These are phyloP conservation scores for Ophioninae sp. DNA, from an alignment of 2,888 invertebrate genomes.

Conservation along the genomic window DNA sequence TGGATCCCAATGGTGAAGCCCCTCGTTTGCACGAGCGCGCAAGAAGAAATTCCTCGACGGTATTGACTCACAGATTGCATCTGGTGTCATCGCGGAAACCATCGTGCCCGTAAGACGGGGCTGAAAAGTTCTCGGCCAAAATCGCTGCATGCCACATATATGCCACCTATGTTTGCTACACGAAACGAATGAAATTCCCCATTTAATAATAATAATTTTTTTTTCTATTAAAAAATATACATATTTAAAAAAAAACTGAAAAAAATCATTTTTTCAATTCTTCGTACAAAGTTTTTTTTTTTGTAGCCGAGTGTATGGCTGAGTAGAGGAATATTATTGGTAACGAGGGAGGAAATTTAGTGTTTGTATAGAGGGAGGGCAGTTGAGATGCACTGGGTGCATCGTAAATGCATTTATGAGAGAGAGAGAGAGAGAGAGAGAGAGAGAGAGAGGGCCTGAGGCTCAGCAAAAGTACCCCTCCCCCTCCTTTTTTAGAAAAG, in stretches of 20 bases:
- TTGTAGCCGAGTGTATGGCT: neutral
- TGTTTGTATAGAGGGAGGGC: neutral
- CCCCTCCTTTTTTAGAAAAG: no score
- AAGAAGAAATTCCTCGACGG: constrained; percentile 27
- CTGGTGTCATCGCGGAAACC: neutral
- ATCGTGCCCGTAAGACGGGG: neutral
- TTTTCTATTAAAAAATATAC: no score
- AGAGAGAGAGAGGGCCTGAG: constrained; percentile 13
- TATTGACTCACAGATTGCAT: neutral
- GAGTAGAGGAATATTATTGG: neutral
- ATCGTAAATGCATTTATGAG: neutral
- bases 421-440: neutral
- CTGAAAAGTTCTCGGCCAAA: no score
- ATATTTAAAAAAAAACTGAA: no score
- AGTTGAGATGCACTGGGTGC: constrained; percentile 65
- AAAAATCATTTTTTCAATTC: no score
- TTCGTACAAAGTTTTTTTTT: no score
- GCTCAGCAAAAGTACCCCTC: constrained; percentile 10
- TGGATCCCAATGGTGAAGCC: neutral
- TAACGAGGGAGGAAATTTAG: neutral
- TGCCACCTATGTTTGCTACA: no score
- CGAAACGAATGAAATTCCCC: no score
- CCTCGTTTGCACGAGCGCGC: constrained; percentile 10
- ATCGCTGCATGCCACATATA: no score
- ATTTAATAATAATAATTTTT: no score